These are phyloP conservation scores for Drosophila grimshawi DNA, from an alignment of 1,140 invertebrate species.

Conservation along the genomic window DNA sequence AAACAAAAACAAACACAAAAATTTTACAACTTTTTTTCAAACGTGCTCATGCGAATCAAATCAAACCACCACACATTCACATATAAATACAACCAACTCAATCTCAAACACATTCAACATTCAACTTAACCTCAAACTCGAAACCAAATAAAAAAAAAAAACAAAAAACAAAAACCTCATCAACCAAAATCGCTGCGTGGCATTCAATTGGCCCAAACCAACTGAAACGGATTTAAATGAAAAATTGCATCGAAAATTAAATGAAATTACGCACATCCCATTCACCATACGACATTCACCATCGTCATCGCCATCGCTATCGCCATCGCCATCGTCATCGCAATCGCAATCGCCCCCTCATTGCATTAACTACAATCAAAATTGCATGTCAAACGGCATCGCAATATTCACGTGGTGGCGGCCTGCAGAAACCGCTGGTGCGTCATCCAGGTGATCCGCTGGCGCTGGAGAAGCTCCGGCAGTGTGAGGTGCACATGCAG, in stretches of 20 bases:
- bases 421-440: slow-evolving; percentile 93
- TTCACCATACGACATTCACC: slow-evolving; percentile 30
- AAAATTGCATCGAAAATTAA: slow-evolving; percentile 78
- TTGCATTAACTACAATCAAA: slow-evolving; percentile 64
- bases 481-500: slow-evolving; percentile 92
- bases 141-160: slow-evolving; percentile 31
- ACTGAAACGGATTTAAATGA: slow-evolving; percentile 72
- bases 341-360: slow-evolving; percentile 43
- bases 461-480: slow-evolving; percentile 92
- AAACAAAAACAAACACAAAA: slow-evolving; percentile 53
- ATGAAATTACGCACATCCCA: slow-evolving; percentile 80
- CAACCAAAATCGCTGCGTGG: slow-evolving; percentile 66
- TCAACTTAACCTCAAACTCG: slow-evolving; percentile 43
- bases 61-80: slow-evolving; percentile 46
- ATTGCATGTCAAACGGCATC: slow-evolving; percentile 80
- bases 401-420: slow-evolving; percentile 71
- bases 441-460: slow-evolving; percentile 90
- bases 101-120: slow-evolving; percentile 32
- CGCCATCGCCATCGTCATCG: slow-evolving; percentile 23
- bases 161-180: slow-evolving; percentile 40
- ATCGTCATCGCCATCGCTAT: neutral
- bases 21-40: slow-evolving; percentile 78
- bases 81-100: slow-evolving; percentile 58
- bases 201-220: slow-evolving; percentile 59
- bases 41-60: slow-evolving; percentile 63